Evolutionary conservation across 2,797 vertebrate genomes (phyloP).

Genomic region (Microctenopoma steveboyesi): DNA sequence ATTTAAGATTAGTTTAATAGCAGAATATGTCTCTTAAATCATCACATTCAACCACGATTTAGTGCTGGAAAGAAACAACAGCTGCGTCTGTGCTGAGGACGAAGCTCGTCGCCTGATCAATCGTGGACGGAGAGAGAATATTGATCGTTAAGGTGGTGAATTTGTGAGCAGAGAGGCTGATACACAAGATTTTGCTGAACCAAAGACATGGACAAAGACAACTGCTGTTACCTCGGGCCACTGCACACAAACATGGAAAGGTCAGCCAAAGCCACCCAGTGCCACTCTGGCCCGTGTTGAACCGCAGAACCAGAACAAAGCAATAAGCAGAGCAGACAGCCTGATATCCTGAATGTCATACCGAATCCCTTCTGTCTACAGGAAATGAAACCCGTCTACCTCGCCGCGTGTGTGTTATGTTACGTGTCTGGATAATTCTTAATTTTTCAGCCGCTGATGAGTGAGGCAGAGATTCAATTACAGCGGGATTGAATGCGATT

Average conservation of each 20-base stretch:
- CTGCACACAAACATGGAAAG: conserved; percentile 36
- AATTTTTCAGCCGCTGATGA: conserved; percentile 26
- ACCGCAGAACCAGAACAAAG: conserved; percentile 24
- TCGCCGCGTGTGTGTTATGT: conserved; percentile 4
- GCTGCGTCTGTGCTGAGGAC: background rate
- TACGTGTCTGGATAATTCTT: conserved; percentile 13
- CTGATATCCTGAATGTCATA: conserved; percentile 40
- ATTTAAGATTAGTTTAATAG: too few species aligned
- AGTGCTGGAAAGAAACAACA: background rate
- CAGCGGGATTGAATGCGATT: conserved; percentile 58
- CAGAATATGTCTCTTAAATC: too few species aligned
- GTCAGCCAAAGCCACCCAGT: conserved; percentile 31
- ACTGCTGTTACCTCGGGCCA: conserved; percentile 22
- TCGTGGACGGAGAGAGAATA: conserved; percentile 21
- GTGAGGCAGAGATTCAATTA: conserved; percentile 62
- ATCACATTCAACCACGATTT: background rate
- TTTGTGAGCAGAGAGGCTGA: conserved; percentile 5
- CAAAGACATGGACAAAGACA: conserved; percentile 26
- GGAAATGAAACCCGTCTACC: conserved; percentile 43
- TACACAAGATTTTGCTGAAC: background rate
- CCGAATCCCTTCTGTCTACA: conserved; percentile 14
- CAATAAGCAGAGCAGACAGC: conserved; percentile 24
- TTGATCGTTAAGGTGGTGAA: conserved; percentile 36
- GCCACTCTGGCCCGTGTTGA: conserved; percentile 20
- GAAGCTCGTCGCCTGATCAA: conserved; percentile 33